Base-by-base conservation (phyloP, 2,113 vertebrate species). In the Eulemur macaco region DNA sequence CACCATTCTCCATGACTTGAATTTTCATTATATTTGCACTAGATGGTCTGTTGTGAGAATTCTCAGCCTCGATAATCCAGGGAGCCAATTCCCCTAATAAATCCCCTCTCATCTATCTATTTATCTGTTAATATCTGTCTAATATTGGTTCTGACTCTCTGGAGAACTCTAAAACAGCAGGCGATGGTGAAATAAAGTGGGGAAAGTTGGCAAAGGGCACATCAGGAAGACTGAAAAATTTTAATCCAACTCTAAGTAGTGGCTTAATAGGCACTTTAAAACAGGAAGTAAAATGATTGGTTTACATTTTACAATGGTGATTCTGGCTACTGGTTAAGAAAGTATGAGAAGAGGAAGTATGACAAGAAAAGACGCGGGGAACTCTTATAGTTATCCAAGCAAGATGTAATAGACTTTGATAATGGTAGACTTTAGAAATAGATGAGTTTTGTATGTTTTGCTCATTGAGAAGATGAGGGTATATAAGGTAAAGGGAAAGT, bases 181-280 rank as follows among this genome's bases (percentile, higher is more conserved):
- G 14, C 2, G 23, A 77, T 6, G 31, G 37, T 64, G 18, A 86
- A 89, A 68, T 73, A 56, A 23, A 45, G 25, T 42, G 1, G 4
- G 11, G 31, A 11, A 8, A 3, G 0, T 21, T 42, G 64, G 3
- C 7, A 42, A 9, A 17, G 8, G 25, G 0, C 25, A 69, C 31
- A 29, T 39, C 4, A 83, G 47, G 45, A n/a, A 86, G 23, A 69
- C 27, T 50, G 34, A 78, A 66, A 82, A 0, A 54, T 47, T 58
- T 68, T 54, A 80, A 80, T 31, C 5, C 8, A 93, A 1, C 45
- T 86, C n/a, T 10, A n/a, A 29, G 5, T 47, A 18, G 39, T 45
- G 12, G 14, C 25, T 82, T 21, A 21, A 50, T 37, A 73, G 63
- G n/a, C 4, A 86, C 31, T 52, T 89, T 58, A 37, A 91, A 42